Conservation (phyloP, 1,140 invertebrate species). For the Mylabris phalerata region DNA sequence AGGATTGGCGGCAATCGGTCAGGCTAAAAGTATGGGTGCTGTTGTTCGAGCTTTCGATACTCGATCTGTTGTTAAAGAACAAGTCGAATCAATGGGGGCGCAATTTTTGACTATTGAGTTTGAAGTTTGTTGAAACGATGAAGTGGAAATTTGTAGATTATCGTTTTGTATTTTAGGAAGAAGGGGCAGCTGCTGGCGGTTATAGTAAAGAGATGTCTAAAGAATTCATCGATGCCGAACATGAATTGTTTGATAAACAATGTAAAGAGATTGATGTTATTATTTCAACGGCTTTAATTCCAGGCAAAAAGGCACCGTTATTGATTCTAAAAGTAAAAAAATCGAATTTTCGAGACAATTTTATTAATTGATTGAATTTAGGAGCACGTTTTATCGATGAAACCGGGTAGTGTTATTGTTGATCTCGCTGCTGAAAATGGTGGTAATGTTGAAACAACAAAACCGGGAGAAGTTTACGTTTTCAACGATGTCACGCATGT, state of each 20-base stretch:
- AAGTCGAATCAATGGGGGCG: constrained; percentile 82
- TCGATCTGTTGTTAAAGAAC: constrained; percentile 77
- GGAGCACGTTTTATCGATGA: constrained; percentile 79
- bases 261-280: constrained; percentile 74
- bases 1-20: constrained; percentile 76
- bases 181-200: constrained; percentile 74
- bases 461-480: constrained; percentile 67
- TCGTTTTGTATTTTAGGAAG: constrained; percentile 53
- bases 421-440: constrained; percentile 85
- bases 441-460: constrained; percentile 80
- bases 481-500: constrained; percentile 79
- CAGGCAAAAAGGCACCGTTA: constrained; percentile 77
- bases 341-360: too few species aligned
- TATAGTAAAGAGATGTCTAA: constrained; percentile 90
- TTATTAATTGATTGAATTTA: too few species aligned
- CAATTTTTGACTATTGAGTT: constrained; percentile 75
- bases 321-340: constrained; percentile 59
- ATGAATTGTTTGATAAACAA: constrained; percentile 79
- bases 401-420: constrained; percentile 83
- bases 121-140: constrained; percentile 45
- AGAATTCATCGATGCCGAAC: constrained; percentile 81
- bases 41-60: constrained; percentile 85
- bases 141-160: not conserved
- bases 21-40: constrained; percentile 84
- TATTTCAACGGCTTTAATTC: constrained; percentile 83